These are phyloP conservation scores for Typhlomys cinereus DNA, from an alignment of 2,113 vertebrate species.

Conservation along the genomic window DNA sequence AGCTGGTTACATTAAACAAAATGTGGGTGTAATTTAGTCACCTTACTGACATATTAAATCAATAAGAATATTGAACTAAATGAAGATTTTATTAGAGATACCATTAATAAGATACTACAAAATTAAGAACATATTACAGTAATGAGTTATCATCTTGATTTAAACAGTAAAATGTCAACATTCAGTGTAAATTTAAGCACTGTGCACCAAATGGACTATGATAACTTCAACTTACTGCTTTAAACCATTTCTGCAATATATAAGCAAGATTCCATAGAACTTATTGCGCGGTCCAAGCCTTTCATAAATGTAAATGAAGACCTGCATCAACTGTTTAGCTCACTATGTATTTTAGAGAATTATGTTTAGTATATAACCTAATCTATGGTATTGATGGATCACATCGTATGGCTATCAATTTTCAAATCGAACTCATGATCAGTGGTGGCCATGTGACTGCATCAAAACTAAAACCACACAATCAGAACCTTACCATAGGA, in stretches of 20 bases:
- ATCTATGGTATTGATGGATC: not conserved
- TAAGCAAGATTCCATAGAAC: conserved; percentile 28
- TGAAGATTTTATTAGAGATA: conserved; percentile 40
- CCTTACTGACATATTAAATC: too few species aligned
- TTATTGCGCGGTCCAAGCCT: conserved; percentile 36
- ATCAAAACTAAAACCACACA: not conserved
- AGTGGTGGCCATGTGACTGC: not conserved
- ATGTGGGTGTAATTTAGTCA: too few species aligned
- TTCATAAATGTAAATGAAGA: conserved; percentile 37
- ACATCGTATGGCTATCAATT: not conserved
- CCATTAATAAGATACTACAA: conserved; percentile 1
- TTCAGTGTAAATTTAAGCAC: conserved; percentile 25
- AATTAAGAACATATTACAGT: not conserved
- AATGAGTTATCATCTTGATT: conserved; percentile 6
- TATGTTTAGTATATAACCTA: not conserved
- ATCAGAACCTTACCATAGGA: not conserved
- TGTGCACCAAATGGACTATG: not conserved
- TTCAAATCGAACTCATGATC: not conserved
- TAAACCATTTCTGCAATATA: conserved; percentile 30
- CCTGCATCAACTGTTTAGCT: not conserved
- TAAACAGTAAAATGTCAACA: conserved; percentile 33
- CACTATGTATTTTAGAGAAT: not conserved
- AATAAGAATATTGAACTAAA: conserved; percentile 29
- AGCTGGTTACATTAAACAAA: too few species aligned
- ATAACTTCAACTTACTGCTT: not conserved